Percentiles rank a stretch among this genome's conserved stretches.
These are phyloP conservation scores for Ahaetulla prasina DNA, from an alignment of 2,113 vertebrate genomes.

Conservation along the genomic window DNA sequence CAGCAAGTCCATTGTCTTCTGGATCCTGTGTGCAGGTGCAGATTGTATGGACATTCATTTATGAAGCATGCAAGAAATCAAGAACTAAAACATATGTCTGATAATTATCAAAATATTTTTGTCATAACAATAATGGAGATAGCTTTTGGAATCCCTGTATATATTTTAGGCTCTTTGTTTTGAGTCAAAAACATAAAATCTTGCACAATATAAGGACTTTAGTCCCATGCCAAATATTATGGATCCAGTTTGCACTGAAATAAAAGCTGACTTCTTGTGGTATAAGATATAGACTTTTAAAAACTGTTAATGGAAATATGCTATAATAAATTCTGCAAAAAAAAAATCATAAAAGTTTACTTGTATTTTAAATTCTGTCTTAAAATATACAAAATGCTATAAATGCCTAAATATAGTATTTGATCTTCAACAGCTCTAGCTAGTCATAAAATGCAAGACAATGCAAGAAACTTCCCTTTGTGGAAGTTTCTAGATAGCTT, in stretches of 20 bases:
- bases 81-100: constrained; percentile 27
- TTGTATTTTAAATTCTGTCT: neutral
- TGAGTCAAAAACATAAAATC: constrained; percentile 31
- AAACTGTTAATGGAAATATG: neutral
- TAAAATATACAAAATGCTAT: neutral
- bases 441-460: neutral
- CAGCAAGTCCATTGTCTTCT: neutral
- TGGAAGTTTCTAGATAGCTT: neutral
- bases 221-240: neutral
- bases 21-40: constrained; percentile 8
- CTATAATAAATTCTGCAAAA: neutral
- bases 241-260: constrained; percentile 23
- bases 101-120: constrained; percentile 43
- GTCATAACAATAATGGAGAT: constrained; percentile 29
- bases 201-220: constrained; percentile 37
- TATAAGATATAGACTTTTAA: neutral
- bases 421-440: neutral
- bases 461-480: neutral
- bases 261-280: neutral
- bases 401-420: neutral
- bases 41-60: neutral
- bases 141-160: neutral
- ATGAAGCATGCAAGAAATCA: constrained; percentile 38
- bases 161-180: constrained; percentile 30
- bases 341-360: constrained; percentile 3